Evolutionary conservation across 1,140 invertebrate genomes (phyloP).

Genomic region (Stegodyphus mimosarum): DNA sequence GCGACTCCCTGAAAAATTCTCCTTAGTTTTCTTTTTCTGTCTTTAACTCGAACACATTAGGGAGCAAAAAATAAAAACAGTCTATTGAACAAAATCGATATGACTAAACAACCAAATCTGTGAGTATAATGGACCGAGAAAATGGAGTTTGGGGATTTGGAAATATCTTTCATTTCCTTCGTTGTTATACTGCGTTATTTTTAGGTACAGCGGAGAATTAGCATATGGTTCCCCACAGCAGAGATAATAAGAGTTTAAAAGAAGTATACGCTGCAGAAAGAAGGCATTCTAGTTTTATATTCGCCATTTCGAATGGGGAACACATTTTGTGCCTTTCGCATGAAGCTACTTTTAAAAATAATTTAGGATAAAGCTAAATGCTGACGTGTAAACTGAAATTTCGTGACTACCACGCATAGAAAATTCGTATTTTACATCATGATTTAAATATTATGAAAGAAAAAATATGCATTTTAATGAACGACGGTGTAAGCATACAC

Average conservation of each 20-base stretch:
- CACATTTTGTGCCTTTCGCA: background rate
- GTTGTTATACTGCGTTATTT: slow-evolving; percentile 1
- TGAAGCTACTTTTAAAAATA: no score
- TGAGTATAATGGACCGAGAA: slow-evolving; percentile 2
- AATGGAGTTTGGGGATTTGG: slow-evolving; percentile 8
- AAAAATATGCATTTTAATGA: no score
- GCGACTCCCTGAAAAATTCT: no score
- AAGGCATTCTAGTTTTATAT: background rate
- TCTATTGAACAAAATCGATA: background rate
- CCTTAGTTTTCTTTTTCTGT: background rate
- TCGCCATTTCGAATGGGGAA: background rate
- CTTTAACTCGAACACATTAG: background rate
- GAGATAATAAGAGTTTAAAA: no score
- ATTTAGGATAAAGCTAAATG: no score
- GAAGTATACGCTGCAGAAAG: no score
- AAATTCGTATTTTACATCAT: no score
- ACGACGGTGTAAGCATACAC: no score
- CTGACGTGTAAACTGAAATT: no score
- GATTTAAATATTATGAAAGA: no score
- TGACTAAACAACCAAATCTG: slow-evolving; percentile 7
- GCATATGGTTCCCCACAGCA: background rate
- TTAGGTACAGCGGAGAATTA: slow-evolving; percentile 3
- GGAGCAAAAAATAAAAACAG: background rate
- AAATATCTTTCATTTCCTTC: slow-evolving; percentile 1
- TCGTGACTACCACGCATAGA: no score